Percentiles rank a stretch among this genome's conserved stretches.
Conservation (phyloP, 2,888 invertebrate species). For the Tromatobia lineatoria region DNA sequence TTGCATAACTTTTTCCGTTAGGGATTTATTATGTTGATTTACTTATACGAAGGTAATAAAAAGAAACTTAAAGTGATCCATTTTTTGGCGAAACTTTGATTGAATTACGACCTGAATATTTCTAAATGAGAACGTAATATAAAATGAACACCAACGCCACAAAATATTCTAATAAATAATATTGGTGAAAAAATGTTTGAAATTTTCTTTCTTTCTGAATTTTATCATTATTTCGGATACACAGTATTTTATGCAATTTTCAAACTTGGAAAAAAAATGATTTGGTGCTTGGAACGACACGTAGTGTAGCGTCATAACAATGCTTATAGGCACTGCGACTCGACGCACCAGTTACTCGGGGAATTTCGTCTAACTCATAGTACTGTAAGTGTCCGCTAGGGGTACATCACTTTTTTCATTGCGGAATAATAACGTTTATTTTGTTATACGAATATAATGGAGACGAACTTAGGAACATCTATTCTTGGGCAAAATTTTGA, state of each 20-base stretch:
- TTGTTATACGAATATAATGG: background rate
- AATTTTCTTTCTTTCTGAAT: no score
- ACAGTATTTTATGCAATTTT: no score
- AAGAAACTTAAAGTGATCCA: no score
- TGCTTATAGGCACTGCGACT: background rate
- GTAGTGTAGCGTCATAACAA: background rate
- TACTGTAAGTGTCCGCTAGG: background rate
- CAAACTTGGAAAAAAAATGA: no score
- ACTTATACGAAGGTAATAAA: background rate
- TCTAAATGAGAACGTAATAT: no score
- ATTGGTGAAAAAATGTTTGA: no score
- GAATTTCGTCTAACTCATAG: background rate
- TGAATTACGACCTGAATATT: no score
- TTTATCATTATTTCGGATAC: no score
- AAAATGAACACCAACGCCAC: no score
- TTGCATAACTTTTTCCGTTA: background rate
- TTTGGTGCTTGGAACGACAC: background rate
- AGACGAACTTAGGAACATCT: background rate
- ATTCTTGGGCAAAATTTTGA: no score
- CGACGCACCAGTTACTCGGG: background rate
- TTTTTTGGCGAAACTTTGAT: no score
- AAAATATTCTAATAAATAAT: no score
- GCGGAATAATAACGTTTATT: background rate
- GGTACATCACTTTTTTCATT: background rate
- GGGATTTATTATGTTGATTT: background rate